Base-by-base conservation (phyloP, 2,888 invertebrate species). In the Cecidostiba fungosa region DNA sequence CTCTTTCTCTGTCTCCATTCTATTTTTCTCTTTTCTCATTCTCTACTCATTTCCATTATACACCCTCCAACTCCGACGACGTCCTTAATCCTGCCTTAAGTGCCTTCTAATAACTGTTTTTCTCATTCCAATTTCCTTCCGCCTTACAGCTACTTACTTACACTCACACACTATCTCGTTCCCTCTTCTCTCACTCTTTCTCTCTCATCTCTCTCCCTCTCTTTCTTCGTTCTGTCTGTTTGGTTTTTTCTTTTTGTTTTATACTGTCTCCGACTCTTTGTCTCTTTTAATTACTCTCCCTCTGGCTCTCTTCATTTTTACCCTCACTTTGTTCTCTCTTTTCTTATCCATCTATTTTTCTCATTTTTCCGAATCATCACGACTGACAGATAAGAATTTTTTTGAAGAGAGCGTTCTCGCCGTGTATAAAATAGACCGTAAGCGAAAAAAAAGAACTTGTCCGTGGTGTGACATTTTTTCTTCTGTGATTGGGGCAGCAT, bases 401-500 rank as follows among this genome's bases (percentile, higher is more conserved):
- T 89, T 90, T 87, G 85, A 89, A 89, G 91, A 91, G 92, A 91
- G 90, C 90, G 89, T 89, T 89, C 69, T 82, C 77, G 32, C n/a
- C n/a, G 77, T 82, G 85, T 87, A 87, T 85, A 88, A 89, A 89
- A 88, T 88, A 90, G 89, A 90, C 89, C 89, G 90, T 91, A 91
- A 92, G 91, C 82, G 66, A 79, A 80, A 79, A 78, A 72, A 78
- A 76, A 88, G 77, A 90, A 89, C 91, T 86, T 94, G 93, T 93
- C 93, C 94, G 94, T 95, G 95, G 95, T 96, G 96, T 96, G 96
- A 96, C 96, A 96, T 96, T 96, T 96, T 96, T 96, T 95, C 94
- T 95, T 96, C 96, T 96, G 96, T 97, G 96, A 96, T 96, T 96
- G 96, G 96, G 96, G 96, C 96, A 95, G 95, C 96, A 96, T 96